Conservation (phyloP, 2,797 vertebrate genomes). For the Discoglossus pictus region DNA sequence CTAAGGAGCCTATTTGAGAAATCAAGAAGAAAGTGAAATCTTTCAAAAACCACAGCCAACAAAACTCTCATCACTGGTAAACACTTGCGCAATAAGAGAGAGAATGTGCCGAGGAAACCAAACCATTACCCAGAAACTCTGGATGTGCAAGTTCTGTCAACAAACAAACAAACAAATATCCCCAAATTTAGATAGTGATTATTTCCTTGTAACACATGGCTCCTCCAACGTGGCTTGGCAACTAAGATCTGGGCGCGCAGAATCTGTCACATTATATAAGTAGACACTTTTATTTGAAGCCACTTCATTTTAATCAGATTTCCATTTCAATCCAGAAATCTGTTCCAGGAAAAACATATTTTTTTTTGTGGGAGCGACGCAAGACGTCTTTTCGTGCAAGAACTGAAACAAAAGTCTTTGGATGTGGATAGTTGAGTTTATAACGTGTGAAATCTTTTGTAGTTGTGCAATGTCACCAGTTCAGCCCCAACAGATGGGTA, state of each 20-base stretch:
- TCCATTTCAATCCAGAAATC: conserved; percentile 48
- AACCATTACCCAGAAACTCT: too few species aligned
- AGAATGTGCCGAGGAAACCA: too few species aligned
- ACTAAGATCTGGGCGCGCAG: conserved; percentile 11
- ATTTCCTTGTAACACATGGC: neutral
- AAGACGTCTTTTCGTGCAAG: neutral
- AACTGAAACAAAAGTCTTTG: conserved; percentile 3
- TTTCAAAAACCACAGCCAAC: neutral
- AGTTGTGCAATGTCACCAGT: conserved; percentile 11
- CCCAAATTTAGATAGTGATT: neutral
- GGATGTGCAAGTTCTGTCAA: neutral
- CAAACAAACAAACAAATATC: neutral
- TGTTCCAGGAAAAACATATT: conserved; percentile 58
- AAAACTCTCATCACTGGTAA: neutral
- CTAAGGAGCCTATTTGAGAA: neutral
- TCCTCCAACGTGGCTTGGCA: conserved; percentile 27
- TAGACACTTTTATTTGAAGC: conserved; percentile 56
- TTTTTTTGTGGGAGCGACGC: conserved; percentile 32
- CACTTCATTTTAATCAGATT: conserved; percentile 59
- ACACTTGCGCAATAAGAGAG: neutral
- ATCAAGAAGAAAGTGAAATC: neutral
- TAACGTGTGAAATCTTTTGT: conserved; percentile 39
- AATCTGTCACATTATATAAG: conserved; percentile 53
- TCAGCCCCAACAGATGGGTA: neutral
- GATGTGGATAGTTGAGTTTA: conserved; percentile 26